Evolutionary conservation across 2,888 invertebrate genomes (phyloP).

Genomic region (Eupeodes latifasciatus): DNA sequence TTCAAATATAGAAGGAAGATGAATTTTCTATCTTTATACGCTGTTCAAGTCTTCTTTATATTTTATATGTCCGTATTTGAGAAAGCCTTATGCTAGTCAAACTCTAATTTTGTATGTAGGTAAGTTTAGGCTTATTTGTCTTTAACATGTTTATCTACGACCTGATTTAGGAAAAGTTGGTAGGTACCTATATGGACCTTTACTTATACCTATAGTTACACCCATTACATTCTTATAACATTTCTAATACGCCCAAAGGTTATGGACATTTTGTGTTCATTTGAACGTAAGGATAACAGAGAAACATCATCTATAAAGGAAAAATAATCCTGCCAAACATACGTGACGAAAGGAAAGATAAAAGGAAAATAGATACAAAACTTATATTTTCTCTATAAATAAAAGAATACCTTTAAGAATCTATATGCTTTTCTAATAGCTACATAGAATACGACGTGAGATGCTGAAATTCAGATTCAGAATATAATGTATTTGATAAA

Average conservation of each 20-base stretch:
- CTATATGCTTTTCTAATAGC: neutral
- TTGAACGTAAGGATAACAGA: neutral
- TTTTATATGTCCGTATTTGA: neutral
- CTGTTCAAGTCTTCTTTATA: conserved; percentile 15
- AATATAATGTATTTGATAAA: neutral
- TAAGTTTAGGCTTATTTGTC: conserved; percentile 18
- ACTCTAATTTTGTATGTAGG: neutral
- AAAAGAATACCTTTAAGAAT: neutral
- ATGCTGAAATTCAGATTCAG: neutral
- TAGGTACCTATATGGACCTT: neutral
- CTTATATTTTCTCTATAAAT: neutral
- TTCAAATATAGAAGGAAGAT: neutral
- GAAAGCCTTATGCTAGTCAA: neutral
- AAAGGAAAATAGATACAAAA: neutral
- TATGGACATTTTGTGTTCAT: conserved; percentile 30
- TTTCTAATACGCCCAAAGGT: neutral
- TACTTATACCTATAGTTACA: neutral
- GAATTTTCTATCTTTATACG: conserved; percentile 20
- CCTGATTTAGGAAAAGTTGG: neutral
- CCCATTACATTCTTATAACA: neutral
- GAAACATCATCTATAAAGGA: neutral
- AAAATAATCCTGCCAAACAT: neutral
- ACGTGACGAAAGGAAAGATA: conserved; percentile 13
- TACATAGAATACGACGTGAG: neutral
- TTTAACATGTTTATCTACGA: conserved; percentile 45